Base-by-base conservation (phyloP, 2,888 invertebrate species). In the Prenolepis imparis region DNA sequence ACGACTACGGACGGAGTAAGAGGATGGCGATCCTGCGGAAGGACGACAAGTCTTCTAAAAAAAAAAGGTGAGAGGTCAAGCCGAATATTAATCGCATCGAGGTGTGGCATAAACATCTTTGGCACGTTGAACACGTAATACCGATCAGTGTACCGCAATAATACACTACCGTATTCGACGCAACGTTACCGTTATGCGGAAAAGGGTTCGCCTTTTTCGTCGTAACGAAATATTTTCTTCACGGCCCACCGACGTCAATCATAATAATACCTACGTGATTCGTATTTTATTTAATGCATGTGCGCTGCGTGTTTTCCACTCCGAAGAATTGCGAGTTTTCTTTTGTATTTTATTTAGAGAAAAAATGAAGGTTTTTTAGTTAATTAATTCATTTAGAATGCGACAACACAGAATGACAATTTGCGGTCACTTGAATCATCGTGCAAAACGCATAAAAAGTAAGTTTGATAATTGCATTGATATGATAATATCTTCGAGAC, bases 161-260 rank as follows among this genome's bases (percentile, higher is more conserved):
- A 86, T 83, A 70, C n/a, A n/a, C n/a, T 73, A 66, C 61, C 32
- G 61, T 73, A 73, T 67, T 24, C 82, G 85, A 82, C 90, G 90
- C 91, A 92, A 85, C 70, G 82, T 84, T 91, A 93, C 94, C 94
- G 94, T 94, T 94, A 94, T 90, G 92, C 93, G 94, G 93, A 93
- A 94, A 93, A 84, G 89, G 89, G 88, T 91, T 91, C 87, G 87
- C 87, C 89, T 88, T 83, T 86, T 86, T 88, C 89, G 85, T 87
- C 84, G 84, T 73, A 9, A 21, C 84, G 72, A 81, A 52, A 41
- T n/a, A 73, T 82, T 82, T 87, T 78, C 67, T 73, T 67, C 75
- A 57, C 75, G 81, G 21, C 18, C 28, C 77, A 75, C 44, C 32
- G 44, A 55, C 9, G 61, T 55, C 52, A 1, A 55, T 66, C 67